Base-by-base conservation (phyloP, 2,113 vertebrate genomes). In the Callospermophilus lateralis region DNA sequence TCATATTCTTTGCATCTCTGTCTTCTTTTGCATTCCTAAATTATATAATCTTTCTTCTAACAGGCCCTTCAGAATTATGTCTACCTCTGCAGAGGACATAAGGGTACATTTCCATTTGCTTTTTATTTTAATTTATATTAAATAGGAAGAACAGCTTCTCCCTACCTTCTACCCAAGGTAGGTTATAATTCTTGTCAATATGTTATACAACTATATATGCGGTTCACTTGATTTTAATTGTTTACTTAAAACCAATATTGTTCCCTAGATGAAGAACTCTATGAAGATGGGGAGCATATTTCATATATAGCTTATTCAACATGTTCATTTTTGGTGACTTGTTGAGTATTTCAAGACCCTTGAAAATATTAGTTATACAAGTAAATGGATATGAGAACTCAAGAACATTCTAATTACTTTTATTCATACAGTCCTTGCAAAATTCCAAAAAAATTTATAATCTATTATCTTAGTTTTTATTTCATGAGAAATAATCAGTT, bases 401-500 rank as follows among this genome's bases (percentile, higher is more conserved):
- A 89, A 73, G 22, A 90, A 91, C 19, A 92, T 51, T 32, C 55
- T 70, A 86, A 68, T 63, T 45, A 80, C 42, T 84, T 97, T 74
- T 58, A 51, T 76, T 91, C 89, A 16, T 89, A 53, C 2, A 72
- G 48, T 72, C 12, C 8, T 65, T 77, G 32, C 17, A 97, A 89
- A 96, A 32, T 79, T 96, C 80, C 6, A 89, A 96, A 76, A 15
- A 3, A 76, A 68, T 67, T 93, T 91, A 48, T 0, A 89, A 80
- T 51, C 37, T 89, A 58, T 67, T 42, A 92, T 22, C 16, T 80
- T 91, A 1, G 12, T 15, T 30, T 48, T 24, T 51, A 72, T 86
- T 65, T 28, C 1, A 70, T 45, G 34, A 90, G 34, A 42, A 85
- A 48, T 53, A 90, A 32, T 12, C 19, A 37, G 58, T 67, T 83